Base-by-base conservation (phyloP, 2,797 vertebrate genomes). In the Hozukius guyotensis region DNA sequence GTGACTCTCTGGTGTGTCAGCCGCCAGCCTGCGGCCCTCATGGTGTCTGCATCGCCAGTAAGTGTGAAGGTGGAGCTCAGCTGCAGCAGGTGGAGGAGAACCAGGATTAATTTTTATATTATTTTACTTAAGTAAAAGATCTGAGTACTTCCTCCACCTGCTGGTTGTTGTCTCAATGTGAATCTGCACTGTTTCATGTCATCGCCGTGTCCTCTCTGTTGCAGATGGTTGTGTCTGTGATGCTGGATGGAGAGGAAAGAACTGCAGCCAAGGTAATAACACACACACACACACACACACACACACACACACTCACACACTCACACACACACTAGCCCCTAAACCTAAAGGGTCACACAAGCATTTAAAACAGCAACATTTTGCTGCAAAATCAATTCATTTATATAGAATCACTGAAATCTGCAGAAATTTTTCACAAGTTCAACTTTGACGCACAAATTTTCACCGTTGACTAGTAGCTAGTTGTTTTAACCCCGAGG, bases 141-240 rank as follows among this genome's bases (percentile, higher is more conserved):
- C 16, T 20, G 18, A 49, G 20, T 52, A 52, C 49, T 52, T 68
- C 3, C 11, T 27, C 3, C 22, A 18, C 4, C 8, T 3, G 2
- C 25, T 29, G 20, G 8, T 7, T 61, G 34, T 49, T 16, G 74
- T 10, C 56, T 53, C 12, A 25, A 0, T 55, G n/a, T 66, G 20
- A 25, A 7, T 53, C 42, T 0, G 42, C 16, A 46, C 20, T n/a
- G 49, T 61, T 34, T 78, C 13, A 71, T n/a, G 16, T 73, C 4
- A 5, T 72, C 12, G 62, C 10, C 75, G 24, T 67, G 6, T 52
- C 38, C n/a, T 86, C 5, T 80, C 53, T 87, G 60, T 53, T 83
- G 68, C 88, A 99, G 98, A 87, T 70, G 97, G 97, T 8, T 99
- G 98, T 84, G 90, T 81, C 13, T 99, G 98, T 60, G 96, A 97